Conservation (phyloP, 2,113 vertebrate genomes). For the Cottus gobio region DNA sequence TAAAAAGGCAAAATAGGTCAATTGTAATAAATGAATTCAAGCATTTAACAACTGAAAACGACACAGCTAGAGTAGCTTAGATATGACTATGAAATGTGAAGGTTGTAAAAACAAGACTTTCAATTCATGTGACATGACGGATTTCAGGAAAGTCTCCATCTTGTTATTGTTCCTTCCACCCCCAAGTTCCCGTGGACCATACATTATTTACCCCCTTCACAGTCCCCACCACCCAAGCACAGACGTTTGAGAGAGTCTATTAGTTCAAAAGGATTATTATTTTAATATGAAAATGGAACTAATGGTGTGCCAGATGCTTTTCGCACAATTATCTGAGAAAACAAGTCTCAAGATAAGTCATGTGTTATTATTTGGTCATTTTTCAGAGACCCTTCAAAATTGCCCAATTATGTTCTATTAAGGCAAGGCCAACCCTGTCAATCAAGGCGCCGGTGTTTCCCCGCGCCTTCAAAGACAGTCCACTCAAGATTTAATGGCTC, state of each 20-base stretch:
- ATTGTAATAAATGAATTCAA: constrained; percentile 19
- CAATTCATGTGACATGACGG: constrained; percentile 28
- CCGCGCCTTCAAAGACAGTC: constrained; percentile 81
- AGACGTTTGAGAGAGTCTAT: constrained; percentile 83
- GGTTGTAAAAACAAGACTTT: constrained; percentile 38
- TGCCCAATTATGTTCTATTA: constrained; percentile 98
- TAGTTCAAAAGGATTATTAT: constrained; percentile 87
- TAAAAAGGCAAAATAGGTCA: neutral
- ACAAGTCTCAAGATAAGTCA: constrained; percentile 85
- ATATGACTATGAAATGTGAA: constrained; percentile 23
- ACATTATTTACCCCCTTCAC: constrained; percentile 66
- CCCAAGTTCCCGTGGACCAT: constrained; percentile 52
- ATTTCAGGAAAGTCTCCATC: constrained; percentile 39
- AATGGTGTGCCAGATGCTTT: constrained; percentile 85
- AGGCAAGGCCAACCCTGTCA: constrained; percentile 97
- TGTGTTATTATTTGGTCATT: constrained; percentile 87
- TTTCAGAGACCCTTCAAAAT: constrained; percentile 88
- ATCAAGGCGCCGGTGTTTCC: constrained; percentile 87
- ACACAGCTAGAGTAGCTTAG: neutral
- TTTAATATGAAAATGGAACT: constrained; percentile 88
- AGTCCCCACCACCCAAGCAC: constrained; percentile 68
- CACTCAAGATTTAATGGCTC: constrained; percentile 77
- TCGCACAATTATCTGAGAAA: constrained; percentile 87
- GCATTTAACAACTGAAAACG: constrained; percentile 22
- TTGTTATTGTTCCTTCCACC: constrained; percentile 50